Percentiles rank a stretch among this genome's conserved stretches.
phyloP scores from a whole-genome alignment of 2,113 vertebrate species.

The Phyllopteryx taeniolatus region DNA sequence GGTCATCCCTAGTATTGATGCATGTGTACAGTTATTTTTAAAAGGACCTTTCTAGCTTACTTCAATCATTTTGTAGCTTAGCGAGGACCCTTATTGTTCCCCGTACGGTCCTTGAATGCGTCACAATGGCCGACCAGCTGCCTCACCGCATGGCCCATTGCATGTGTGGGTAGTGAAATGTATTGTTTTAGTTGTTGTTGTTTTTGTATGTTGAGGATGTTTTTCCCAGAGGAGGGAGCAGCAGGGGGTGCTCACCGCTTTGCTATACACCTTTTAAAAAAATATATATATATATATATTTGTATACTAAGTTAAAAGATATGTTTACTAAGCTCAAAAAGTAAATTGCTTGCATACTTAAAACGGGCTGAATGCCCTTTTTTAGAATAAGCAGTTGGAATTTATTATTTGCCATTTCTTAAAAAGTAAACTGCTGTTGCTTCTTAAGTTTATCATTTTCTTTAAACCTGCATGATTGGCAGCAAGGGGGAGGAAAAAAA shows the following conservation, averaged over 20 bases:
- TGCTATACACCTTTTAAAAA: background rate
- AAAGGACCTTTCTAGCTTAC: background rate
- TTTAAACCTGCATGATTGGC: background rate
- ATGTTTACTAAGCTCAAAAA: background rate
- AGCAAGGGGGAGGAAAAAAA: background rate
- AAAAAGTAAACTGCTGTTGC: background rate
- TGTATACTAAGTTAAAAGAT: background rate
- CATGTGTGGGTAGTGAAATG: slow-evolving; percentile 86
- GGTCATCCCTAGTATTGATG: background rate
- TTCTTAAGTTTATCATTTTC: background rate
- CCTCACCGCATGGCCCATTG: slow-evolving; percentile 93
- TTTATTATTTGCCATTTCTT: background rate
- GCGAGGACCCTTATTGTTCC: slow-evolving; percentile 11
- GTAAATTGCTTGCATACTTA: background rate
- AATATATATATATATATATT: background rate
- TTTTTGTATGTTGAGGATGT: slow-evolving; percentile 41
- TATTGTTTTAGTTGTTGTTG: slow-evolving; percentile 73
- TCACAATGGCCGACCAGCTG: slow-evolving; percentile 81
- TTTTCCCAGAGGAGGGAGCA: slow-evolving; percentile 75
- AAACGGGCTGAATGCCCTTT: background rate
- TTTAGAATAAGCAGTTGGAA: slow-evolving; percentile 1
- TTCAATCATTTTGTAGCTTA: slow-evolving; percentile 13
- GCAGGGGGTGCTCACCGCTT: slow-evolving; percentile 68
- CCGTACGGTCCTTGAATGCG: slow-evolving; percentile 70
- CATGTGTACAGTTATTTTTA: background rate